These are phyloP conservation scores for Oophaga sylvatica DNA, from an alignment of 2,797 vertebrate genomes.

Conservation along the genomic window DNA sequence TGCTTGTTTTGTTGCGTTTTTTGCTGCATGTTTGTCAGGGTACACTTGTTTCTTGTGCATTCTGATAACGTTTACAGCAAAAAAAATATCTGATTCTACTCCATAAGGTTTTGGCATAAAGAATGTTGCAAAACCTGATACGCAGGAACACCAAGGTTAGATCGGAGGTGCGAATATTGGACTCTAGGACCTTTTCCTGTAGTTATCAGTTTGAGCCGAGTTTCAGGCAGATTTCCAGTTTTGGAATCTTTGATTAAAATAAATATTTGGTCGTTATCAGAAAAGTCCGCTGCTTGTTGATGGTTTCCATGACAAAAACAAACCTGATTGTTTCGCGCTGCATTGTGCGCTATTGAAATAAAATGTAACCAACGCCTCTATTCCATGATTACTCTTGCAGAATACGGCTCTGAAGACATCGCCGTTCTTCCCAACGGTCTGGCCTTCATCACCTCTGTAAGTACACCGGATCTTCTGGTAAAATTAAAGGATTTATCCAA, in stretches of 20 bases:
- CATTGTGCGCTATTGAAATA: background rate
- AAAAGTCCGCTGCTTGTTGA: background rate
- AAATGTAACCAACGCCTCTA: background rate
- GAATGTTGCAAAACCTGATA: too few species aligned
- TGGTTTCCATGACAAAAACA: background rate
- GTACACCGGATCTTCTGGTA: slow-evolving; percentile 64
- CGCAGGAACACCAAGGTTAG: too few species aligned
- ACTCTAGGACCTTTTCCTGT: background rate
- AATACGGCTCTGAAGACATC: slow-evolving; percentile 87
- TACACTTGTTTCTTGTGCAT: too few species aligned
- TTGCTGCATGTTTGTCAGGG: too few species aligned
- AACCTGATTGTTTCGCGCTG: background rate
- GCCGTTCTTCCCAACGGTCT: slow-evolving; percentile 83
- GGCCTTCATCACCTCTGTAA: slow-evolving; percentile 88
- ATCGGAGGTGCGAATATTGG: background rate
- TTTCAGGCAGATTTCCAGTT: background rate
- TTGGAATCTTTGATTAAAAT: background rate
- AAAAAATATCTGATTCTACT: too few species aligned
- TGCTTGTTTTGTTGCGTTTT: too few species aligned
- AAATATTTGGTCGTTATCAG: background rate
- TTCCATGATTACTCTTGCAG: slow-evolving; percentile 69
- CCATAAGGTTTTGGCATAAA: too few species aligned
- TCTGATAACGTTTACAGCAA: too few species aligned
- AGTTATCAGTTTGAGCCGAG: too few species aligned
- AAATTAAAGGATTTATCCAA: too few species aligned